phyloP scores from a whole-genome alignment of 1,140 invertebrate species.

The Drosophila sechellia region DNA sequence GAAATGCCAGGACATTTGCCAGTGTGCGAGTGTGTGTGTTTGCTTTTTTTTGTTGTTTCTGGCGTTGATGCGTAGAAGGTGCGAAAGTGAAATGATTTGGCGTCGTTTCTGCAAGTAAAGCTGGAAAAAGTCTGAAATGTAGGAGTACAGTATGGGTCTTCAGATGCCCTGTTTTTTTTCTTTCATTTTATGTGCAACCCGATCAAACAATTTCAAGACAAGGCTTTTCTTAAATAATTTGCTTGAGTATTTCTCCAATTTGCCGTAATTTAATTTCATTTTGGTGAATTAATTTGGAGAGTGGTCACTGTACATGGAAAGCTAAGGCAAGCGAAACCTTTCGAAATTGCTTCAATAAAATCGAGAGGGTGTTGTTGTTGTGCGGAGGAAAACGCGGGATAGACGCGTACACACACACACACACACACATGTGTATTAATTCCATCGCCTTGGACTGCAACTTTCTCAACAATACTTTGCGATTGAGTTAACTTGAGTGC shows the following conservation, averaged over 20 bases:
- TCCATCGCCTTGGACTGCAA: constrained; percentile 16
- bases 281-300: not conserved
- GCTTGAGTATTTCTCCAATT: no score
- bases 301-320: constrained; percentile 34
- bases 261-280: not conserved
- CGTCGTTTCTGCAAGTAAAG: constrained; percentile 23
- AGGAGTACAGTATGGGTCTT: constrained; percentile 18
- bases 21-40: constrained; percentile 24
- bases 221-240: no score
- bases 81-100: constrained; percentile 75
- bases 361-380: constrained; percentile 1
- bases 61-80: constrained; percentile 72
- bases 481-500: constrained; percentile 20
- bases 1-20: constrained; percentile 15
- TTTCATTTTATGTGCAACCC: not conserved
- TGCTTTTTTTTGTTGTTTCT: constrained; percentile 21
- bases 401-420: not conserved
- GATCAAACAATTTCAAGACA: no score
- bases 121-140: constrained; percentile 5
- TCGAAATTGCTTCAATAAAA: constrained; percentile 35
- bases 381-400: not conserved
- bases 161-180: not conserved
- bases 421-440: not conserved
- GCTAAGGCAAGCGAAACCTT: constrained; percentile 39
- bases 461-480: constrained; percentile 19